Evolutionary conservation across 2,888 invertebrate species (phyloP).

Genomic region (Mesoligia furuncula): DNA sequence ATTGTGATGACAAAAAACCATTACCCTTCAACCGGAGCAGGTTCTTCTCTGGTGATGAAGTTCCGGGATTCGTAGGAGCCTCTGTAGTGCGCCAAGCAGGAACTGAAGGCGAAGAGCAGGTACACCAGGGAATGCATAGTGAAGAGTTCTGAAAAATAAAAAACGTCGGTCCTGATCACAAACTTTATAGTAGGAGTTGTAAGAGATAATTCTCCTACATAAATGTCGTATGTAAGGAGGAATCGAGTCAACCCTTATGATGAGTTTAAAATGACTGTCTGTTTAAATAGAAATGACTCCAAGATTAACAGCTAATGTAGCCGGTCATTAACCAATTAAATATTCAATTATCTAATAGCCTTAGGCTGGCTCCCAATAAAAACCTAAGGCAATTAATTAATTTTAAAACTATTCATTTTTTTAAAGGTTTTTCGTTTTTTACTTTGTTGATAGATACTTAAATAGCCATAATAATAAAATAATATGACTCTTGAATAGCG

Average conservation of each 20-base stretch:
- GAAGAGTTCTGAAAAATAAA: slow-evolving; percentile 74
- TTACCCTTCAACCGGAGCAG: slow-evolving; percentile 74
- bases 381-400: background rate
- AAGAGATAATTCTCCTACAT: background rate
- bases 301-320: background rate
- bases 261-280: background rate
- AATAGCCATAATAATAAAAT: background rate
- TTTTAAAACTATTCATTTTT: background rate
- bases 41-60: slow-evolving; percentile 80
- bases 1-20: background rate
- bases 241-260: background rate
- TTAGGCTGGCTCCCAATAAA: background rate
- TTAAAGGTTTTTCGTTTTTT: background rate
- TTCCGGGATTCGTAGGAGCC: slow-evolving; percentile 76
- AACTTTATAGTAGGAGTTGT: background rate
- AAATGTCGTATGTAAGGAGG: background rate
- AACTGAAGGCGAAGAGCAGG: slow-evolving; percentile 72
- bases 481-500: background rate
- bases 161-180: background rate
- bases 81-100: slow-evolving; percentile 79
- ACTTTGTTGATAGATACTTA: background rate
- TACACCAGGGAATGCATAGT: slow-evolving; percentile 77
- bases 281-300: background rate
- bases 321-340: slow-evolving; percentile 8
- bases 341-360: slow-evolving; percentile 27